Evolutionary conservation across 2,888 invertebrate genomes (phyloP), one percentile per base, ranked within the genome.

Genomic region (Fissipunctia ypsillon): DNA sequence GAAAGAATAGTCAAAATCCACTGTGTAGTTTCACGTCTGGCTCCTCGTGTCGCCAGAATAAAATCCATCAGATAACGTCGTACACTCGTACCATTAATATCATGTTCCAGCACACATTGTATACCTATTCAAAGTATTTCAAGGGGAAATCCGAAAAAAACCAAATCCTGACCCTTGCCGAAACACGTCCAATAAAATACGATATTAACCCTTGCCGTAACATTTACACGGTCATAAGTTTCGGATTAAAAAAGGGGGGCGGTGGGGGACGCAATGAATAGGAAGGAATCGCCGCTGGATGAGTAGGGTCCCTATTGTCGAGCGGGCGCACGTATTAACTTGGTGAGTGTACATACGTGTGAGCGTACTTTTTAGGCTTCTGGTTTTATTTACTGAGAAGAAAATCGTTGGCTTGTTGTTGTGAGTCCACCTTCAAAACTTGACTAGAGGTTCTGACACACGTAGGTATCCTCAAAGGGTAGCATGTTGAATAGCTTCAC

Each of bases 191-290:
- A 92, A 94, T 94, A 92, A 94, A 93, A 92, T 91, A 93, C 90
- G 92, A 92, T 92, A 94, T 94, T 94, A 93, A 93, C 93, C 94
- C 94, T 91, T 89, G 90, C 89, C 90, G 90, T 91, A 88, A 91
- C 92, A 90, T 93, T 93, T 93, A 94, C 94, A 94, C 93, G 93
- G 91, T 94, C 94, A 93, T 94, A 94, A 94, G 94, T 93, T 94
- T 90, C 90, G 93, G 94, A 94, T 94, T 94, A 94, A 94, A 94
- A 94, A 93, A 91, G 92, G 92, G 90, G 89, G 84, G 81, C 78
- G 68, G 70, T 84, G 78, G 81, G 83, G 80, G 74, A 84, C 85
- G 86, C 89, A 90, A 88, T 90, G 91, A 91, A 92, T 89, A 89
- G 91, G 80, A 89, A 88, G 88, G 85, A 89, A 90, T 89, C 88